Evolutionary conservation across 1,140 invertebrate species (phyloP).

Genomic region (Achroia grisella): DNA sequence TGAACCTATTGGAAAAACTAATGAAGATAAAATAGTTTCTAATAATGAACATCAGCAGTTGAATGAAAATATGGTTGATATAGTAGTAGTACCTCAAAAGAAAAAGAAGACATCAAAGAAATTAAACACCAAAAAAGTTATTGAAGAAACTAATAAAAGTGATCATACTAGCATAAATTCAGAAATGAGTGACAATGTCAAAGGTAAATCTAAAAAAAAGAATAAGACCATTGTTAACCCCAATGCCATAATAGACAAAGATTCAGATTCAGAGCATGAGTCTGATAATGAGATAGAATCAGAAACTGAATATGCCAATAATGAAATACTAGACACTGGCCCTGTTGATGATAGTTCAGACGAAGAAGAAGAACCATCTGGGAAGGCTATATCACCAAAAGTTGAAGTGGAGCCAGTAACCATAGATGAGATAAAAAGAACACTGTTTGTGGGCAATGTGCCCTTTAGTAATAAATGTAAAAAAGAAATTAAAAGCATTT

Average conservation of each 20-base stretch:
- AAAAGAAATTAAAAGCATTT: conserved; percentile 74
- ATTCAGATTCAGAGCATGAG: conserved; percentile 61
- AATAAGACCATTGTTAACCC: conserved; percentile 32
- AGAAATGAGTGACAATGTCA: neutral
- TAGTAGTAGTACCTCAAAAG: conserved; percentile 3
- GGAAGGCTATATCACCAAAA: conserved; percentile 10
- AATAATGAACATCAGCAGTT: conserved; percentile 5
- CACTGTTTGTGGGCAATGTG: conserved; percentile 81
- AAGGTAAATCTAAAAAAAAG: conserved; percentile 4
- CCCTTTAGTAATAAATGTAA: conserved; percentile 70
- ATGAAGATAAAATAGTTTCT: conserved; percentile 9
- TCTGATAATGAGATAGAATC: conserved; percentile 61
- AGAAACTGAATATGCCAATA: conserved; percentile 52
- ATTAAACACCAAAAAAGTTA: conserved; percentile 4
- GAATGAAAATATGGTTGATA: conserved; percentile 5
- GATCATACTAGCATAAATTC: neutral
- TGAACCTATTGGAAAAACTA: neutral
- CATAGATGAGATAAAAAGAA: conserved; percentile 63
- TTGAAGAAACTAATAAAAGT: conserved; percentile 1
- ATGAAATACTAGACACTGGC: conserved; percentile 35
- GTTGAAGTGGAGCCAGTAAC: conserved; percentile 8
- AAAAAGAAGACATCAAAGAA: conserved; percentile 13
- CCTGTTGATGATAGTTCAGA: conserved; percentile 37
- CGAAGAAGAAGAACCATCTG: conserved; percentile 31
- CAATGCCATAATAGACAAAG: conserved; percentile 55